Conservation (phyloP, 1,140 invertebrate genomes). For the Chelonus insularis region DNA sequence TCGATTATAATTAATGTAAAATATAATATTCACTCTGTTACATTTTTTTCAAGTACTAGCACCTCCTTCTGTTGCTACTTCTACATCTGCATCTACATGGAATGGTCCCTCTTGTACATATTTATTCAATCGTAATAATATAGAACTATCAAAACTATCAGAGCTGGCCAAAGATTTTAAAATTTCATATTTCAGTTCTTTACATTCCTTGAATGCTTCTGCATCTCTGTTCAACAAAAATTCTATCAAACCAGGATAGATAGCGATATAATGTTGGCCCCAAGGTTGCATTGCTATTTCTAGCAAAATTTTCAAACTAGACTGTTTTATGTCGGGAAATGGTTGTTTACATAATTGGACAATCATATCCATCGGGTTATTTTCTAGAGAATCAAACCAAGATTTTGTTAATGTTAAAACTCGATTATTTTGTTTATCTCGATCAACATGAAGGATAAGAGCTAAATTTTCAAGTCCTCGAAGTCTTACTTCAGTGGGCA, state of each 20-base stretch:
- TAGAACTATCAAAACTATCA: conserved; percentile 67
- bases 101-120: conserved; percentile 76
- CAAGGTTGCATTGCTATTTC: conserved; percentile 63
- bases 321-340: conserved; percentile 64
- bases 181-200: conserved; percentile 74
- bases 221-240: conserved; percentile 73
- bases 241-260: conserved; percentile 70
- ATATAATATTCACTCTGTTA: too few relatives aligned
- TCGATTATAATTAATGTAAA: conserved; percentile 3
- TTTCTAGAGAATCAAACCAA: conserved; percentile 64
- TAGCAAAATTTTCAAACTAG: conserved; percentile 60
- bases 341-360: conserved; percentile 65
- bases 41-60: conserved; percentile 49
- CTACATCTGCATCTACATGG: conserved; percentile 66
- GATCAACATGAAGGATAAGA: conserved; percentile 41
- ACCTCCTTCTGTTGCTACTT: conserved; percentile 72
- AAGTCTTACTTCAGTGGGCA: conserved; percentile 65
- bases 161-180: conserved; percentile 65
- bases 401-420: conserved; percentile 60
- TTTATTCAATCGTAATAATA: conserved; percentile 64
- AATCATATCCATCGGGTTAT: conserved; percentile 63
- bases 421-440: conserved; percentile 51
- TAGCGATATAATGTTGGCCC: conserved; percentile 67
- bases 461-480: conserved; percentile 61
- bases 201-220: conserved; percentile 72